These are phyloP conservation scores for Pocillopora meandrina DNA, from an alignment of 92 coral and sea anemone species.

Conservation along the genomic window DNA sequence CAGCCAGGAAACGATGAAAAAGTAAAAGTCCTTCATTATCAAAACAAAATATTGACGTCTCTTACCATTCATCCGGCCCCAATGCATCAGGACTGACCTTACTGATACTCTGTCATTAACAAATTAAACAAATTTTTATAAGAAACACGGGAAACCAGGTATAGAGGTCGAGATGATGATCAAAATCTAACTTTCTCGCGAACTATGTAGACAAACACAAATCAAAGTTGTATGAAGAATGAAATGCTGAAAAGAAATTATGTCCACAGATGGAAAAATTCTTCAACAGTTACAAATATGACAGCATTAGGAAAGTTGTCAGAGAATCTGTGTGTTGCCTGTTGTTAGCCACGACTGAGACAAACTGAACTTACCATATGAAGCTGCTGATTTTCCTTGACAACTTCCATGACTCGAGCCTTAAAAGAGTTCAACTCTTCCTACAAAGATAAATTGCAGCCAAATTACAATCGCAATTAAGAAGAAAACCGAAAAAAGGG, in stretches of 20 bases:
- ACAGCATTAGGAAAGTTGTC: not conserved
- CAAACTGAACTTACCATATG: constrained; percentile 66
- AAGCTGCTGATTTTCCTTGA: constrained; percentile 90
- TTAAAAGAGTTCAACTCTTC: constrained; percentile 82
- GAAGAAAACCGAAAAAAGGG: not conserved
- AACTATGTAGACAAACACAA: not conserved
- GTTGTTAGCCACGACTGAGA: not conserved
- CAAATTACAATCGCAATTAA: not conserved
- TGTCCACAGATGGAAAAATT: not conserved
- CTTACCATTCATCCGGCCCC: constrained; percentile 80
- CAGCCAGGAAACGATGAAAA: not conserved
- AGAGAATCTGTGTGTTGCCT: not conserved
- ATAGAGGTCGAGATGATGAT: not conserved
- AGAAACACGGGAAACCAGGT: not conserved
- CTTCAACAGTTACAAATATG: not conserved
- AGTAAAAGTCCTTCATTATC: not conserved
- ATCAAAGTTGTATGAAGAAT: not conserved
- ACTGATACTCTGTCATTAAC: constrained; percentile 53
- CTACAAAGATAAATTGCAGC: constrained; percentile 39
- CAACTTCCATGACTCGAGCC: constrained; percentile 85
- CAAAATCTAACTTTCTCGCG: not conserved
- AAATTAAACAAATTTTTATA: not conserved
- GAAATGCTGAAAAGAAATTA: not conserved
- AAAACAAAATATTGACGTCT: not conserved
- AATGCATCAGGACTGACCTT: constrained; percentile 65